These are phyloP conservation scores for Acanthosepion esculentum DNA, from an alignment of 2,888 invertebrate genomes.

Conservation along the genomic window DNA sequence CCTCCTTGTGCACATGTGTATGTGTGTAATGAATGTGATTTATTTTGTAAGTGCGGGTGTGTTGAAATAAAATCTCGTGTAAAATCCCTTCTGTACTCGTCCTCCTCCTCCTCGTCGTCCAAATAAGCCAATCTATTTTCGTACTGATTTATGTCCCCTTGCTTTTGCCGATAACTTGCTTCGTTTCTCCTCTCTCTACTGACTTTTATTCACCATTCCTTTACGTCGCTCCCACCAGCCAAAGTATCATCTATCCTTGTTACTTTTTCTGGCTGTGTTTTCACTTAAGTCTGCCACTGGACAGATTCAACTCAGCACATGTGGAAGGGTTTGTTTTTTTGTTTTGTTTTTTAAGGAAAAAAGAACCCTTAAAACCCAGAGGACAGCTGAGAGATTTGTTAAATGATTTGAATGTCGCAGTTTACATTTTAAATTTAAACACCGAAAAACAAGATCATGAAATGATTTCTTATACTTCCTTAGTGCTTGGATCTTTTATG, in stretches of 20 bases:
- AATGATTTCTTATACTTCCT: neutral
- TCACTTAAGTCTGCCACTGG: neutral
- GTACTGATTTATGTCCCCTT: constrained; percentile 33
- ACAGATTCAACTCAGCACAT: neutral
- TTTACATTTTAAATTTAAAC: neutral
- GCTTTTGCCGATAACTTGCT: neutral
- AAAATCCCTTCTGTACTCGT: neutral
- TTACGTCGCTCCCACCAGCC: neutral
- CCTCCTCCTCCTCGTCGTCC: neutral
- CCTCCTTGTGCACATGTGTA: too few species aligned
- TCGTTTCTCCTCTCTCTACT: too few species aligned
- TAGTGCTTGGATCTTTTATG: neutral
- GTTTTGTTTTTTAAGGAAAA: too few species aligned
- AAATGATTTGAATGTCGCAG: neutral
- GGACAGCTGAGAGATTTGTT: neutral
- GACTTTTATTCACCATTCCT: neutral
- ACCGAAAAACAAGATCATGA: neutral
- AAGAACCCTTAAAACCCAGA: too few species aligned
- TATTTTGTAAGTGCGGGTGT: too few species aligned
- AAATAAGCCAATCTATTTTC: neutral
- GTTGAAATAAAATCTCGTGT: too few species aligned
- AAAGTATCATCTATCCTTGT: neutral
- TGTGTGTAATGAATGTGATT: too few species aligned
- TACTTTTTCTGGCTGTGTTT: neutral
- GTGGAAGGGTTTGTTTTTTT: neutral